phyloP scores from a whole-genome alignment of 2,113 vertebrate species.

The Lota lota region DNA sequence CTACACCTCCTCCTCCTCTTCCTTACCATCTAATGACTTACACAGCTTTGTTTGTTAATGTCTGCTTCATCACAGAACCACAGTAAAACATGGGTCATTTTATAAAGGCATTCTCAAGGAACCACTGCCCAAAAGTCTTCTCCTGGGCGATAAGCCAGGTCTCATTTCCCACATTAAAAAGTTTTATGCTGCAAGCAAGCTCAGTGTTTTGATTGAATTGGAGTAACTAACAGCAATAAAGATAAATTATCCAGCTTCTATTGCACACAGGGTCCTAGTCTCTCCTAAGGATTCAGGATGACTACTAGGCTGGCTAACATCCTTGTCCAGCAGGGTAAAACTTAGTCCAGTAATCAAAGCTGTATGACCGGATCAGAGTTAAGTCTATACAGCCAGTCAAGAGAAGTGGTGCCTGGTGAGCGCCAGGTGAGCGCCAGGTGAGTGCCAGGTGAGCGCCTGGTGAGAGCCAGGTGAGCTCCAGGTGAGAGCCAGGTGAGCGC shows the following conservation, averaged over 20 bases:
- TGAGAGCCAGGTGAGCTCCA: too few species aligned
- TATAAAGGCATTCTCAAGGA: constrained; percentile 47
- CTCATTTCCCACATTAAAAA: constrained; percentile 51
- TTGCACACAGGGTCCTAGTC: too few species aligned
- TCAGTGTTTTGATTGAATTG: constrained; percentile 16
- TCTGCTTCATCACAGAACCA: constrained; percentile 20
- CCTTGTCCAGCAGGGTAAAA: constrained; percentile 11
- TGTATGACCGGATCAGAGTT: constrained; percentile 66
- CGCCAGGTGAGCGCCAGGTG: too few species aligned
- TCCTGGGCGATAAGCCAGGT: constrained; percentile 45
- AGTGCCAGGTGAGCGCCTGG: too few species aligned
- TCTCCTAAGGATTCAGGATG: too few species aligned
- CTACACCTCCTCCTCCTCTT: constrained; percentile 4
- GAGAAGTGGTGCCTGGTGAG: too few species aligned
- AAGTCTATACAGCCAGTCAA: constrained; percentile 41
- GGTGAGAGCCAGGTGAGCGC: too few species aligned
- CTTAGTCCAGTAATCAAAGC: constrained; percentile 64
- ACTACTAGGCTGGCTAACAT: too few species aligned
- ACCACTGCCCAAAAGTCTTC: constrained; percentile 48
- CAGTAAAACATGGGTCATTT: constrained; percentile 21
- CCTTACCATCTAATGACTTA: constrained; percentile 23
- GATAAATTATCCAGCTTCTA: constrained; percentile 17
- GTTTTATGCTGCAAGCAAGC: constrained; percentile 52
- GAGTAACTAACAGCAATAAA: constrained; percentile 13
- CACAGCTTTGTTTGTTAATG: constrained; percentile 23